phyloP scores from a whole-genome alignment of 1,140 invertebrate genomes.

The Sitobion miscanthi region DNA sequence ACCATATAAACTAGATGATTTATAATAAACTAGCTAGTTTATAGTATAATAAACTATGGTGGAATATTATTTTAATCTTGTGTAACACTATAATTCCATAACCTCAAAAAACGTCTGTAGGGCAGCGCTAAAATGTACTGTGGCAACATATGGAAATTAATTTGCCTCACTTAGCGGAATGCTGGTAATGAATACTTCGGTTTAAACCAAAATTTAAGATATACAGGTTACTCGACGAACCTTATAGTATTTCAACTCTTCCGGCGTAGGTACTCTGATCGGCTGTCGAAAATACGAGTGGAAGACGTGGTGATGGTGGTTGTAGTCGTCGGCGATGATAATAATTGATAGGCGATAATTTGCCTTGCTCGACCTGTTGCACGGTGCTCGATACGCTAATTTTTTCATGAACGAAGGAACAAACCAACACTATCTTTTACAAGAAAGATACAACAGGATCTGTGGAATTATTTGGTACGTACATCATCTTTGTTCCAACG shows the following conservation, averaged over 20 bases:
- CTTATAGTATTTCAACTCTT: conserved; percentile 39
- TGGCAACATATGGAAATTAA: no score
- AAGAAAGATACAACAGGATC: background rate
- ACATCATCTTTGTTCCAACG: background rate
- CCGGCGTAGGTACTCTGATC: background rate
- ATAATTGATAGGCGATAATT: background rate
- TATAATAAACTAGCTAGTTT: no score
- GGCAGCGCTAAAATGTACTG: no score
- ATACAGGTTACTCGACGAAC: background rate
- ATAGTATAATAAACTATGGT: no score
- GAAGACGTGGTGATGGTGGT: no score
- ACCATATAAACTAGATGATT: no score
- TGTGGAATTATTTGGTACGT: background rate
- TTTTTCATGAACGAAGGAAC: background rate
- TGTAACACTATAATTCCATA: no score
- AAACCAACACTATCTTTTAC: background rate
- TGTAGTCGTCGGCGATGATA: background rate
- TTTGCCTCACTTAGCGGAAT: no score
- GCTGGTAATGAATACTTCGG: no score
- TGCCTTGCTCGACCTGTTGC: conserved; percentile 28
- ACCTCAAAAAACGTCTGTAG: no score
- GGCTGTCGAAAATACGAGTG: background rate
- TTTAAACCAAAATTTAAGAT: background rate
- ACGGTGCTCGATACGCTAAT: conserved; percentile 22
- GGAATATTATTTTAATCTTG: no score